phyloP scores from a whole-genome alignment of 2,888 invertebrate genomes.

The Ephialtes manifestator region DNA sequence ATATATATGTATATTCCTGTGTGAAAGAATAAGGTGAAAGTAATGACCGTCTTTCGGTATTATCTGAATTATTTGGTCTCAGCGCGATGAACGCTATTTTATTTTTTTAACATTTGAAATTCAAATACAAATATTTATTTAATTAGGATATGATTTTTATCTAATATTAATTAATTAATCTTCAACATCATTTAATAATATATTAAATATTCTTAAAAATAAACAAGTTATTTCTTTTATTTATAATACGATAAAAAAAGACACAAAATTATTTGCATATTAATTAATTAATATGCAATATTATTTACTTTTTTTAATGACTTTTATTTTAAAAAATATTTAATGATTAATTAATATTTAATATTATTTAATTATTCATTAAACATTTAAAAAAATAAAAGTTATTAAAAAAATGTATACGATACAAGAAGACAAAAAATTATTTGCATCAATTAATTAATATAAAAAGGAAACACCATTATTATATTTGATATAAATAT shows the following conservation, averaged over 20 bases:
- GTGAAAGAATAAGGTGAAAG: slow-evolving; percentile 62
- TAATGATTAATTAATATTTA: no score
- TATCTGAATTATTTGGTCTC: not conserved
- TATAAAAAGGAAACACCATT: not conserved
- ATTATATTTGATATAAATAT: not conserved
- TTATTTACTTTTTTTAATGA: no score
- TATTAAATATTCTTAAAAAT: no score
- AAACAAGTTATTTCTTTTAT: no score
- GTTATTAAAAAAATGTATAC: no score
- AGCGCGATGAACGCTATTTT: not conserved
- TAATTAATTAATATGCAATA: no score
- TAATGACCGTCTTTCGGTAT: slow-evolving; percentile 39
- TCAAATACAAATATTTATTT: not conserved
- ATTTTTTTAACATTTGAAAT: not conserved
- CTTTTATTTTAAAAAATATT: no score
- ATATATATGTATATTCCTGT: not conserved
- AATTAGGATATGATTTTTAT: not conserved
- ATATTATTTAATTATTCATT: no score
- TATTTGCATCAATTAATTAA: not conserved
- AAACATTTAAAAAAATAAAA: no score
- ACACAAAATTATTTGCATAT: no score
- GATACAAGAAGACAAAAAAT: no score
- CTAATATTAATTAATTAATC: slow-evolving; percentile 5
- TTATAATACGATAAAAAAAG: no score
- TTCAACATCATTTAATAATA: not conserved